Base-by-base conservation (phyloP, 35 echinoderm and acorn worm species). In the Heliocidaris erythrogramma region DNA sequence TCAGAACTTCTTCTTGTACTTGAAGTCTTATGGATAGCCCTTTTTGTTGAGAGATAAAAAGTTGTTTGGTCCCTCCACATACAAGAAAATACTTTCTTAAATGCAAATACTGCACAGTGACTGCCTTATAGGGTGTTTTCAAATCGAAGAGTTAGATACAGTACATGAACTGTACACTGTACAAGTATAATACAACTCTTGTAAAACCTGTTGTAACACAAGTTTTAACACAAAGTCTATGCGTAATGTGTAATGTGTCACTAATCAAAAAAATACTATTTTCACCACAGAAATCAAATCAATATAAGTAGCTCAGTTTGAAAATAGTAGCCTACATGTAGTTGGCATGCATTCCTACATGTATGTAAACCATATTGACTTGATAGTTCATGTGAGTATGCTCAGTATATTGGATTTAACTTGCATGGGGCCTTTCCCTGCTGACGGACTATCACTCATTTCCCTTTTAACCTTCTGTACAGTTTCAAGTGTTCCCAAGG, bases 401-500 rank as follows among this genome's bases (percentile, higher is more conserved):
- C n/a, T 3, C 27, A 78, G 35, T n/a, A 78, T 78, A 78, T 78
- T n/a, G 65, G 65, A 78, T 78, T 78, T 78, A 78, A 78, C 65
- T 78, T 78, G 18, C 65, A 78, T 78, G 65, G 65, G 65, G 65
- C 65, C 65, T 18, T 78, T 21, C 65, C 18, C 61, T 24, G 61
- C 24, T 71, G 61, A 78, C 65, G 65, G 65, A 78, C 65, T 78
- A 78, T 78, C 65, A 78, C 18, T 78, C 65, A 78, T 18, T 78
- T 78, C 65, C 65, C 65, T 78, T 78, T 27, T 78, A 78, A 21
- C 65, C 65, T 78, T 78, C 21, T n/a, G 65, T 27, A 78, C 65
- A 78, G 65, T 78, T 78, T 78, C 65, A 78, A 78, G 65, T 78
- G 65, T 78, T 78, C 65, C n/a, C 65, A 78, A n/a, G 27, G 65